Evolutionary conservation across 1,140 invertebrate species (phyloP), one percentile per base, ranked within the genome.

Genomic region (Brachionus paranguensis): DNA sequence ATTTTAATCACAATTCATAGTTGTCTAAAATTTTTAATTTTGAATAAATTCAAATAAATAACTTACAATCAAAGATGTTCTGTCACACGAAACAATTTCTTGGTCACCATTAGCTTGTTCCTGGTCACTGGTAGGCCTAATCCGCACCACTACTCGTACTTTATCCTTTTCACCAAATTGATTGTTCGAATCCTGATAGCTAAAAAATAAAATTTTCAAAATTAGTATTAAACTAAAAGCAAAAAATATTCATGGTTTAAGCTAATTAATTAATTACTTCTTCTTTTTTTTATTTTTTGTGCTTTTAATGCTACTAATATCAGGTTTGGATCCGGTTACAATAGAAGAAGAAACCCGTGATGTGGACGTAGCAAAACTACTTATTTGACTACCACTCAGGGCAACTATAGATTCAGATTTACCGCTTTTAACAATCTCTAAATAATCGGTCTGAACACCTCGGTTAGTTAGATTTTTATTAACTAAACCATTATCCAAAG

Each of bases 361-460:
- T 17, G 68, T 72, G 4, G 78, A 81, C 6, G 53, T 24, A 68
- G 55, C 60, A 11, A 81, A 64, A 64, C 78, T 81, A 47, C 78
- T 81, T 41, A 81, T 43, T 81, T 81, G 78, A 65, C 53, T 68
- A 33, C 78, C 53, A 81, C 78, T 81, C 2, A 76, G 53, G 37
- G 78, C 53, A 29, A 68, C 53, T 47, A 68, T 81, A 43, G 72
- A 76, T 24, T 76, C 72, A 50, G 72, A 76, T 76, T 76, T 76
- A 14, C 24, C 24, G 24, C n/a, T 74, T 17, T 74, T 74, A n/a
- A 74, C 37, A 29, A 64, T 81, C 6, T 60, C 78, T n/a, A 68
- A 45, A 43, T 20, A 68, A 27, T 81, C 78, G 12, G 78, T 81
- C 37, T 81, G 78, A 37, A 81, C 60, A 20, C 3, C 78, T 7